phyloP scores from a whole-genome alignment of 2,888 invertebrate genomes.

The Willowsia nigromaculata region DNA sequence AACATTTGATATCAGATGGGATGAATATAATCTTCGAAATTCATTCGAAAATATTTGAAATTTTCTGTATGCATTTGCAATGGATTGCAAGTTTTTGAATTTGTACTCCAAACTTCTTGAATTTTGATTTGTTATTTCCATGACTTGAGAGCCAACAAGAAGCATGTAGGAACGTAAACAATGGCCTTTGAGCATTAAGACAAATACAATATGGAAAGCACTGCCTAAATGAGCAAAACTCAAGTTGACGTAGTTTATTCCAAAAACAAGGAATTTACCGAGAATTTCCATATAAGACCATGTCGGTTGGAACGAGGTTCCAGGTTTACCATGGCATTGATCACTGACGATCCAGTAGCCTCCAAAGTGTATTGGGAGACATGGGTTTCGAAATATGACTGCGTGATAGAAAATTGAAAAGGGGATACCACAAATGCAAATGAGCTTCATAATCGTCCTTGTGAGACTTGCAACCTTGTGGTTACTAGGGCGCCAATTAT shows the following conservation, averaged over 20 bases:
- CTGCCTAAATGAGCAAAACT: neutral
- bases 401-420: neutral
- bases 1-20: neutral
- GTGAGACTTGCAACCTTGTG: neutral
- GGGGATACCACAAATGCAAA: neutral
- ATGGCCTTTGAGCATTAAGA: neutral
- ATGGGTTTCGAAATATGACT: neutral
- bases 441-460: neutral
- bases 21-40: constrained; percentile 10
- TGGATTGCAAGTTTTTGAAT: too few species aligned
- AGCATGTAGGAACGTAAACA: neutral
- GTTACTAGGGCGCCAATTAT: too few species aligned
- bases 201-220: neutral
- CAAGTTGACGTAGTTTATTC: neutral
- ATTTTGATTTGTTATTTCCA: too few species aligned
- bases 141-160: too few species aligned
- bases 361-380: neutral
- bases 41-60: neutral
- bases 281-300: neutral
- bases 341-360: neutral
- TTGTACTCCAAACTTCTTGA: too few species aligned
- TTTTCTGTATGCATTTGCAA: too few species aligned
- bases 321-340: neutral
- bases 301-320: neutral
- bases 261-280: neutral